A percentile compares a stretch with the other conserved stretches of the same genome.
These are phyloP conservation scores for Miichthys miiuy DNA, from an alignment of 2,797 vertebrate species.

Conservation along the genomic window DNA sequence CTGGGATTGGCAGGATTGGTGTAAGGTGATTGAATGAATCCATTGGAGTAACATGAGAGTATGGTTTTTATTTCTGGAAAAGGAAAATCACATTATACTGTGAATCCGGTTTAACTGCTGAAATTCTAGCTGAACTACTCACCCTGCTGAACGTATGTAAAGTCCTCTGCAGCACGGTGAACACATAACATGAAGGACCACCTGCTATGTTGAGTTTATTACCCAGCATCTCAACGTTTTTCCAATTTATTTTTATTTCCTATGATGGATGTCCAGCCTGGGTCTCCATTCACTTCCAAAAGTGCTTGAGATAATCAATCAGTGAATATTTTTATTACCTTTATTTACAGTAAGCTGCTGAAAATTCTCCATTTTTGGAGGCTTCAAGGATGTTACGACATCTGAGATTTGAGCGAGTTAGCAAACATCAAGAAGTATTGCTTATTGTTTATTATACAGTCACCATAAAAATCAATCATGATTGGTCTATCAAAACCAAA, in stretches of 20 bases:
- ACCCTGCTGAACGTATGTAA: slow-evolving; percentile 7
- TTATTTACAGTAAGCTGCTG: not conserved
- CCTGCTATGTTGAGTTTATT: slow-evolving; percentile 14
- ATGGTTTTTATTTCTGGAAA: slow-evolving; percentile 41
- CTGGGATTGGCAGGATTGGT: slow-evolving; percentile 49
- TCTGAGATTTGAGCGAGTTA: not conserved
- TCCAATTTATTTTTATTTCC: not conserved
- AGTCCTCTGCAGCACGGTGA: slow-evolving; percentile 4
- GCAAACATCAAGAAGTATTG: not conserved
- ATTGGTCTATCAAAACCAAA: not conserved
- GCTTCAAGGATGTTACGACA: not conserved
- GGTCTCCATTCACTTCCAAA: slow-evolving; percentile 5
- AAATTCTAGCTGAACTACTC: slow-evolving; percentile 26
- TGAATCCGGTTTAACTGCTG: slow-evolving; percentile 39
- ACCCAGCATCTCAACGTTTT: not conserved
- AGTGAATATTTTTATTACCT: slow-evolving; percentile 9
- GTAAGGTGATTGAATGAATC: slow-evolving; percentile 55
- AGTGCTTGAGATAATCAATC: not conserved
- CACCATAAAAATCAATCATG: not conserved
- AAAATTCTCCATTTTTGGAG: not conserved
- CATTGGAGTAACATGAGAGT: slow-evolving; percentile 39
- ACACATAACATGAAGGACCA: slow-evolving; percentile 1
- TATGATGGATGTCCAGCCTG: slow-evolving; percentile 1
- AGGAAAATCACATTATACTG: slow-evolving; percentile 29
- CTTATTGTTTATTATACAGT: not conserved